A percentile compares a stretch with the other conserved stretches of the same genome.
Conservation (phyloP, 2,797 vertebrate genomes). For the Brachyalestes nurse region DNA sequence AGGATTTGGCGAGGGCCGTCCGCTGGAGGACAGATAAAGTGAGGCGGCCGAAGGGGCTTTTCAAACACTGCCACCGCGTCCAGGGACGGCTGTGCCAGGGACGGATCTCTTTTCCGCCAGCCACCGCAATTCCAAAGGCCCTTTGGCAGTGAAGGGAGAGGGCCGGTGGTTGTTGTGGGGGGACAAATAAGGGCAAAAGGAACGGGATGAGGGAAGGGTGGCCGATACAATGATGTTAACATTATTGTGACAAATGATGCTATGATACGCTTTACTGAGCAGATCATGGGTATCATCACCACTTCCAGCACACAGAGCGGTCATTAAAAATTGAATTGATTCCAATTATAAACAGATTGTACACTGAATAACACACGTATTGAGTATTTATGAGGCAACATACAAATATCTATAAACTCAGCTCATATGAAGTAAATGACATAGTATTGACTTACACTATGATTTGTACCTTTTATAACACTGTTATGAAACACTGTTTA, state of each 20-base stretch:
- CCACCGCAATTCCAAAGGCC: slow-evolving; percentile 46
- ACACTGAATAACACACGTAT: too few relatives aligned
- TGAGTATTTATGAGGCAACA: too few relatives aligned
- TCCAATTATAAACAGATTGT: too few relatives aligned
- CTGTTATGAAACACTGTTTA: too few relatives aligned
- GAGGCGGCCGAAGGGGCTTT: slow-evolving; percentile 54
- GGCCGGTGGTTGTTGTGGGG: background rate
- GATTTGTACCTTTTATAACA: too few relatives aligned
- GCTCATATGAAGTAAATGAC: too few relatives aligned
- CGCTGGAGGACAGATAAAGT: slow-evolving; percentile 63
- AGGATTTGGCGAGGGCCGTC: slow-evolving; percentile 74
- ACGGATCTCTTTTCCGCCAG: slow-evolving; percentile 57
- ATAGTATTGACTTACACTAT: too few relatives aligned
- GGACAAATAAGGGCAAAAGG: slow-evolving; percentile 51
- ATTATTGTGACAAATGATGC: background rate
- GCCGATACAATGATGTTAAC: background rate
- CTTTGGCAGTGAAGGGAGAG: slow-evolving; percentile 46
- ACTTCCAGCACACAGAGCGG: too few relatives aligned
- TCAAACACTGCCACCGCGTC: slow-evolving; percentile 57
- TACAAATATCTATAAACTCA: too few relatives aligned
- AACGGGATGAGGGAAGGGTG: slow-evolving; percentile 31
- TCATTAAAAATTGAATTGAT: too few relatives aligned
- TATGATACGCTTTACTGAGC: background rate
- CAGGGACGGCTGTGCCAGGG: slow-evolving; percentile 50
- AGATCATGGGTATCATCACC: background rate